phyloP scores from a whole-genome alignment of 2,888 invertebrate genomes.

The Hedya salicella region DNA sequence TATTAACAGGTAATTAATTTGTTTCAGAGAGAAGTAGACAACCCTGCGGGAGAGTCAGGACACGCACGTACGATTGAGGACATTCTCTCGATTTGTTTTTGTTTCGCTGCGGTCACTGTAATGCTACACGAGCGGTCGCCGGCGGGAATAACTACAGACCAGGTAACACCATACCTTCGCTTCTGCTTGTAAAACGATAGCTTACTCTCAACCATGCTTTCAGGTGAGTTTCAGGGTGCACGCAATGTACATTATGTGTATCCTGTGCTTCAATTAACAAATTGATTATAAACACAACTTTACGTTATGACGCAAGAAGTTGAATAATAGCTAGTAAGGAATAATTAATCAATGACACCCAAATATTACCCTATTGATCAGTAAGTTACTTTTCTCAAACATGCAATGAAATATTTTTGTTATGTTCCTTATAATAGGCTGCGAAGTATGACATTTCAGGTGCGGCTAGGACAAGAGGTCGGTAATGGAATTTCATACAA shows the following conservation, averaged over 20 bases:
- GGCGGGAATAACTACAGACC: slow-evolving; percentile 52
- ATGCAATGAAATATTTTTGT: too few relatives aligned
- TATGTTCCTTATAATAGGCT: too few relatives aligned
- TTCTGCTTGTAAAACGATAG: slow-evolving; percentile 33
- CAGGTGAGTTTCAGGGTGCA: slow-evolving; percentile 9
- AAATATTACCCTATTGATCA: too few relatives aligned
- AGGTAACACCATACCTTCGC: slow-evolving; percentile 29
- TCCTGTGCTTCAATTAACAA: too few relatives aligned
- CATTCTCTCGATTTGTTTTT: slow-evolving; percentile 80
- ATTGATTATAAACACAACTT: too few relatives aligned
- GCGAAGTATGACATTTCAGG: too few relatives aligned
- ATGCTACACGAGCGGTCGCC: slow-evolving; percentile 67
- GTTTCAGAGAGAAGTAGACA: slow-evolving; percentile 49
- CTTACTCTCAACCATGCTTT: slow-evolving; percentile 10
- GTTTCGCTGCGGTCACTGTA: slow-evolving; percentile 81
- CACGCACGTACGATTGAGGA: slow-evolving; percentile 84
- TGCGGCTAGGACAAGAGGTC: too few relatives aligned
- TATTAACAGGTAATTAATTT: not conserved
- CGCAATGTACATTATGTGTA: not conserved
- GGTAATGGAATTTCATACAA: too few relatives aligned
- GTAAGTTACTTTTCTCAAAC: too few relatives aligned
- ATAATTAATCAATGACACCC: too few relatives aligned
- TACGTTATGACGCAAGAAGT: too few relatives aligned
- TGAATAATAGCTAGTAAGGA: too few relatives aligned
- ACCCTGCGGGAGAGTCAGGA: slow-evolving; percentile 67